A percentile compares a stretch with the other conserved stretches of the same genome.
phyloP scores from a whole-genome alignment of 2,797 vertebrate genomes.

The Epinephelus malabaricus region DNA sequence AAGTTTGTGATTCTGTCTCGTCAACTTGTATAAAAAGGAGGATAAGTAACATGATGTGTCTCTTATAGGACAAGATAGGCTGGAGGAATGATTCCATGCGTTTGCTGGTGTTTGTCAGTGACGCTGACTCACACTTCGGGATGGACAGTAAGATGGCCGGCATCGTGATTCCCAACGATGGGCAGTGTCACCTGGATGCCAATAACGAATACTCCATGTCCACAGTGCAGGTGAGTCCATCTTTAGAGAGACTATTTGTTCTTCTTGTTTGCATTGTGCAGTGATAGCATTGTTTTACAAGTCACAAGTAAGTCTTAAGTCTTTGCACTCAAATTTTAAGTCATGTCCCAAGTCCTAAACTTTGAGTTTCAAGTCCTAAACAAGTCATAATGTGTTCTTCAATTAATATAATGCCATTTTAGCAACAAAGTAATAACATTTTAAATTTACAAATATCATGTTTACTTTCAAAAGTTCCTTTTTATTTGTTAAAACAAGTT shows the following conservation, averaged over 20 bases:
- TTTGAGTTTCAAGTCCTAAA: no score
- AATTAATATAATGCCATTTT: no score
- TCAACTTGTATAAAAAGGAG: not conserved
- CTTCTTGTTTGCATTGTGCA: not conserved
- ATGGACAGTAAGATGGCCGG: conserved; percentile 99
- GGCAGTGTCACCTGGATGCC: conserved; percentile 94
- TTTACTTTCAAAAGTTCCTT: no score
- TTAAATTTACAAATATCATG: no score
- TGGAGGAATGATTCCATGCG: conserved; percentile 98
- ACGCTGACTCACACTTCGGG: conserved; percentile 97
- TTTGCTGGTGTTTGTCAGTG: conserved; percentile 96
- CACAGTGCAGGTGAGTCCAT: conserved; percentile 88
- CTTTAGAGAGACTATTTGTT: not conserved
- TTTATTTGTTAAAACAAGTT: no score
- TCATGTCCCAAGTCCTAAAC: no score
- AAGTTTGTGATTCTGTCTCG: conserved; percentile 3
- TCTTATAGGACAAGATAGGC: conserved; percentile 94
- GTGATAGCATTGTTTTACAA: not conserved
- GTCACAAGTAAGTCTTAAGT: no score
- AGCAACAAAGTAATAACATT: no score
- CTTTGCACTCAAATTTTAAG: no score
- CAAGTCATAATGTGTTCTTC: no score
- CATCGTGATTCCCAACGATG: conserved; percentile 97
- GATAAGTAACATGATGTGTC: conserved; percentile 45
- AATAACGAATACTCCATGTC: conserved; percentile 97